Base-by-base conservation (phyloP, 2,113 vertebrate genomes). In the Hippocampus comes region DNA sequence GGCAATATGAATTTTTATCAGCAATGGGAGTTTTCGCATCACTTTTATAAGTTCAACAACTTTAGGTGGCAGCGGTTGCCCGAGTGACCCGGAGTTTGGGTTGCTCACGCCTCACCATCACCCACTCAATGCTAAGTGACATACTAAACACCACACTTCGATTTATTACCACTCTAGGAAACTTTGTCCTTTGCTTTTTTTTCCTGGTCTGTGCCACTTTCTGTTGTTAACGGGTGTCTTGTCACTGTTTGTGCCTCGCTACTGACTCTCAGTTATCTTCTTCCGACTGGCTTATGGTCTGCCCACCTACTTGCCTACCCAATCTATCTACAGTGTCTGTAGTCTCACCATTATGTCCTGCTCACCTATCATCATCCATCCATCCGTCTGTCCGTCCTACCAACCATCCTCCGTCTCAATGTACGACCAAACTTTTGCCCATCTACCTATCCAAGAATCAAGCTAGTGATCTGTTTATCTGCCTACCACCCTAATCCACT, bases 1-100 rank as follows among this genome's bases (percentile, higher is more conserved):
- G 73, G 82, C 77, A 78, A 57, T 74, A 78, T 82, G 72, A 72
- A 86, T 79, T 86, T 88, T 84, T 70, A 83, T 83, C 64, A 82
- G 57, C 64, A 11, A 2, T 81, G 79, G 81, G 81, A 89, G 70
- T 89, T 81, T 64, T 66, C 3, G 25, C n/a, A 11, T 48, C 42
- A 48, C 64, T 66, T 66, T 48, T 27, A 25, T 9, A 68, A 84
- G 70, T 84, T 82, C 68, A 79, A 82, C 69, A 74, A 74, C 64
- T 72, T 65, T 67, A 67, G 86, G 68, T 70, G 56, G 75, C 81
- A 78, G 74, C 71, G 73, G 70, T 82, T 78, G 79, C 72, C 68
- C 61, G 1, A 1, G 30, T 80, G 77, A 86, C 77, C 82, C 84
- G 55, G 68, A 71, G 79, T 85, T 78, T 78, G 7, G 27, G 69